Percentiles rank a stretch among this genome's conserved stretches.
Conservation (phyloP, 2,113 vertebrate genomes). For the Gasterosteus aculeatus region DNA sequence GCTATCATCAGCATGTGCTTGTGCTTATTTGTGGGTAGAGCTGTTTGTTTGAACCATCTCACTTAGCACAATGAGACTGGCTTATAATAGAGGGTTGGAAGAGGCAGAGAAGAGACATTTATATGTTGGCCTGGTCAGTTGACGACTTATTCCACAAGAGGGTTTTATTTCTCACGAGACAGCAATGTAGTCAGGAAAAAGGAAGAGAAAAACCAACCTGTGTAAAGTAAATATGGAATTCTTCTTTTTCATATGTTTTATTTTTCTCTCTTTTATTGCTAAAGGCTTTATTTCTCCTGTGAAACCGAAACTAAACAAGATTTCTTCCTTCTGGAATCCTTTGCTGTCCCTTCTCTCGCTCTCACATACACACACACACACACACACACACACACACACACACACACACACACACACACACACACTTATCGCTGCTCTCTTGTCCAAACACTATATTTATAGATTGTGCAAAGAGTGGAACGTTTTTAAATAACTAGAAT, state of each 20-base stretch:
- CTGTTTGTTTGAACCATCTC: not conserved
- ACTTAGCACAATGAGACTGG: constrained; percentile 25
- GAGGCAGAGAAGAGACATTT: not conserved
- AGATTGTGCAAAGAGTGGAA: constrained; percentile 42
- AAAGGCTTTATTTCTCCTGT: constrained; percentile 6
- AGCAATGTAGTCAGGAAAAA: not conserved
- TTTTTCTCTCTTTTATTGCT: constrained; percentile 1
- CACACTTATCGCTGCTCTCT: constrained; percentile 33
- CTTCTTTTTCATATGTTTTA: not conserved
- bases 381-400: constrained; percentile 9
- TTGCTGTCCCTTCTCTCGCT: constrained; percentile 43
- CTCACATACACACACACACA: constrained; percentile 6
- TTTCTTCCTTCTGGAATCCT: constrained; percentile 58
- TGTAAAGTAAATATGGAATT: not conserved
- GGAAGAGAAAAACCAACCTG: not conserved
- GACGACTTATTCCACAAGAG: not conserved
- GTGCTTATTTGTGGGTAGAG: constrained; percentile 8
- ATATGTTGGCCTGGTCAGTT: not conserved
- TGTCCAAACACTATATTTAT: constrained; percentile 27
- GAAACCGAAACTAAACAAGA: constrained; percentile 64
- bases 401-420: constrained; percentile 10
- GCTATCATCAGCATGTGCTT: constrained; percentile 38
- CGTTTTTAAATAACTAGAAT: constrained; percentile 42
- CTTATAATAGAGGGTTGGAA: constrained; percentile 38
- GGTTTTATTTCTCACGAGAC: not conserved